phyloP scores from a whole-genome alignment of 2,797 vertebrate genomes.

The Xiphophorus birchmanni region DNA sequence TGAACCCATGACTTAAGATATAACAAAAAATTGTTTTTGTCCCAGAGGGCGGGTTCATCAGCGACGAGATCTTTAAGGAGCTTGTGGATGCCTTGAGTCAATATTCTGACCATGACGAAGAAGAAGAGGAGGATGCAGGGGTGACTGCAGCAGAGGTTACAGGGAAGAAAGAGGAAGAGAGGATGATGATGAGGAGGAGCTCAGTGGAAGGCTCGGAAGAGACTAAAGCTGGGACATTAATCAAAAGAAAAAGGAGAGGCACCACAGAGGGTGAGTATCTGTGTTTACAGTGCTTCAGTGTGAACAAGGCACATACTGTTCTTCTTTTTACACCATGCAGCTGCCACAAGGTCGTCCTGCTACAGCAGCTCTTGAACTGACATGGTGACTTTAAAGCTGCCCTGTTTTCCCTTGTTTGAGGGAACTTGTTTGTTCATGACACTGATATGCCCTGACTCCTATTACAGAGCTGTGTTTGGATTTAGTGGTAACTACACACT shows the following conservation, averaged over 20 bases:
- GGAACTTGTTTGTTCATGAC: constrained; percentile 56
- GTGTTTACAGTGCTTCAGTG: constrained; percentile 8
- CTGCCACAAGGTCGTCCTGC: constrained; percentile 58
- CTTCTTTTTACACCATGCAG: constrained; percentile 32
- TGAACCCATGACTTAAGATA: not conserved
- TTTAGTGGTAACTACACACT: constrained; percentile 39
- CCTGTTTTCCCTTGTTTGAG: constrained; percentile 44
- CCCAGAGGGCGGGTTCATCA: constrained; percentile 91
- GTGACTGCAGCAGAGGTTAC: constrained; percentile 66
- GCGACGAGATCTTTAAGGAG: constrained; percentile 94
- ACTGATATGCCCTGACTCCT: constrained; percentile 53
- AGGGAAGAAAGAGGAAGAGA: constrained; percentile 80
- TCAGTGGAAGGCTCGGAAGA: constrained; percentile 79
- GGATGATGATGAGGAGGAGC: constrained; percentile 74
- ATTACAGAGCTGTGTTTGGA: constrained; percentile 46
- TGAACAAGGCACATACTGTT: constrained; percentile 57
- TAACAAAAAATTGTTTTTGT: constrained; percentile 4
- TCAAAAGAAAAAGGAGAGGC: constrained; percentile 77
- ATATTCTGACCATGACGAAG: constrained; percentile 92
- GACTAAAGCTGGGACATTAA: constrained; percentile 61
- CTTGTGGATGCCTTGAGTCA: constrained; percentile 93
- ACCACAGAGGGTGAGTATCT: constrained; percentile 74
- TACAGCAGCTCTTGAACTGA: constrained; percentile 39
- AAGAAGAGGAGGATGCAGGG: constrained; percentile 82
- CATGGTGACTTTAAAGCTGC: constrained; percentile 59